A percentile compares a stretch with the other conserved stretches of the same genome.
phyloP scores from a whole-genome alignment of 1,140 invertebrate genomes.

The Drosophila pandora region DNA sequence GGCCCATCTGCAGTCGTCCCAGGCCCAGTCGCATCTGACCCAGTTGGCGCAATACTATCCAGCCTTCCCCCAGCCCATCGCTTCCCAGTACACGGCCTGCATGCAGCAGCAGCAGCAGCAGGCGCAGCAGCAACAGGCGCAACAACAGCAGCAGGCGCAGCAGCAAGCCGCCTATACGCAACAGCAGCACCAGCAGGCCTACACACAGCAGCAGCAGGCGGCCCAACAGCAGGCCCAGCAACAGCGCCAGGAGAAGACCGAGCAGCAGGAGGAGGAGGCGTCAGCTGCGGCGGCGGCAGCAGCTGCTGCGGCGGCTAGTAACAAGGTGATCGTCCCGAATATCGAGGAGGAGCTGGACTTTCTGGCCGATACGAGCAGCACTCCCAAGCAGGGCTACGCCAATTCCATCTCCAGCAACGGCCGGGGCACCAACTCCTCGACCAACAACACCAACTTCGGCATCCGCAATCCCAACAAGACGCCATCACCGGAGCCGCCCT shows the following conservation, averaged over 20 bases:
- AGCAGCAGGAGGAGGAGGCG: constrained; percentile 87
- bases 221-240: constrained; percentile 83
- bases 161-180: constrained; percentile 77
- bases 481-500: constrained; percentile 67
- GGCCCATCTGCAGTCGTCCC: constrained; percentile 79
- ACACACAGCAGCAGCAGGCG: constrained; percentile 78
- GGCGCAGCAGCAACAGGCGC: constrained; percentile 80
- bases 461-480: constrained; percentile 80
- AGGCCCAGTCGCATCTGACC: constrained; percentile 77
- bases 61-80: constrained; percentile 80
- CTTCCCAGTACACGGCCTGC: constrained; percentile 79
- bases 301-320: constrained; percentile 86
- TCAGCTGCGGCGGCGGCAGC: constrained; percentile 85
- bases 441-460: constrained; percentile 79
- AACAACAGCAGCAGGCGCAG: constrained; percentile 75
- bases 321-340: constrained; percentile 92
- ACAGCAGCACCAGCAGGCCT: constrained; percentile 74
- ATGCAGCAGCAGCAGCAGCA: constrained; percentile 83
- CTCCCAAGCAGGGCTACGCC: constrained; percentile 84
- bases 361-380: constrained; percentile 86
- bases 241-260: constrained; percentile 66
- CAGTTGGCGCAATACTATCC: constrained; percentile 79
- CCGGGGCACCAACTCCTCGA: constrained; percentile 67
- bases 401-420: constrained; percentile 83
- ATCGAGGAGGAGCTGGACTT: constrained; percentile 93